Conservation (phyloP, 2,113 vertebrate genomes). For the Gopherus flavomarginatus region DNA sequence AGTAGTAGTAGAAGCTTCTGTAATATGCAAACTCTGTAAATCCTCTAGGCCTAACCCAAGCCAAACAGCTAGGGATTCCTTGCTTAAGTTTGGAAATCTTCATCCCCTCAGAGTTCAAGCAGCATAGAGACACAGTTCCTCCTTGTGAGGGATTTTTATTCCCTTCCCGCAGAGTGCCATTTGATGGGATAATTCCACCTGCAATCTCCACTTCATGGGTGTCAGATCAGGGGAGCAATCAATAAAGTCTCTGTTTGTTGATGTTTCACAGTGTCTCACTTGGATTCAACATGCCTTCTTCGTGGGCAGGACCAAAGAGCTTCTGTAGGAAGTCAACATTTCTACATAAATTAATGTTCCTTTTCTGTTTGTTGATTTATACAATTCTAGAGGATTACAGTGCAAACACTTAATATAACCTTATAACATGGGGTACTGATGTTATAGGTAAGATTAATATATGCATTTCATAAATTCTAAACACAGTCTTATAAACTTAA, state of each 20-base stretch:
- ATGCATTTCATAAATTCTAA: background rate
- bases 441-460: background rate
- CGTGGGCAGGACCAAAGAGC: background rate
- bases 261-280: background rate
- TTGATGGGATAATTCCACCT: no score
- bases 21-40: no score
- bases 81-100: no score
- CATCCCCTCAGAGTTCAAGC: no score
- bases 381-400: background rate
- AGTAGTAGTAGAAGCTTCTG: no score
- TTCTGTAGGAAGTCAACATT: background rate
- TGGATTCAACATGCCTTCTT: background rate
- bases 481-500: background rate
- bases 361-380: background rate
- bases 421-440: background rate
- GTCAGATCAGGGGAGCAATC: background rate
- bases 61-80: no score
- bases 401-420: background rate
- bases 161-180: no score
- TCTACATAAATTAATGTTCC: background rate
- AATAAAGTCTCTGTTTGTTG: background rate
- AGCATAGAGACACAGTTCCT: no score
- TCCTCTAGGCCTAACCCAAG: no score
- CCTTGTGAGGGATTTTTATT: no score
- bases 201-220: no score